These are phyloP conservation scores for Sinhomidia bicolor DNA, from an alignment of 2,888 invertebrate genomes.

Conservation along the genomic window DNA sequence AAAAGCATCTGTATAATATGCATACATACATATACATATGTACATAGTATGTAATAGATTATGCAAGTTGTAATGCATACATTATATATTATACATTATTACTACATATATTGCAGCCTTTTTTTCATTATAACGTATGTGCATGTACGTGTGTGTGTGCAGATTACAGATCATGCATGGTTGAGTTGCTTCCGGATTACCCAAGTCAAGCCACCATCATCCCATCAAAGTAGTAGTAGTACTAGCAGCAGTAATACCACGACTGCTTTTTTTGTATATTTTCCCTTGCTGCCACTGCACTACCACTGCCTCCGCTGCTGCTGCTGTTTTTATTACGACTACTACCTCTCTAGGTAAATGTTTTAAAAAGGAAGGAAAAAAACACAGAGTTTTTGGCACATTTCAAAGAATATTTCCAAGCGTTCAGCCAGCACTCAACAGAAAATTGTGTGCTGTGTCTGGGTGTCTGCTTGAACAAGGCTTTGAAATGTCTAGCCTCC, in stretches of 20 bases:
- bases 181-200: constrained; percentile 59
- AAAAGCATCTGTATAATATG: background rate
- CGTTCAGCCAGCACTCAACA: background rate
- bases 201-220: constrained; percentile 55
- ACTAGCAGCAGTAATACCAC: background rate
- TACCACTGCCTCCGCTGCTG: too few relatives aligned
- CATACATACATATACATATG: too few relatives aligned
- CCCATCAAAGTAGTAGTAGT: too few relatives aligned
- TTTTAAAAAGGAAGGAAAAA: constrained; percentile 19
- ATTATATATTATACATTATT: background rate
- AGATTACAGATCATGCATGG: constrained; percentile 67
- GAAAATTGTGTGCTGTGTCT: background rate
- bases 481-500: background rate
- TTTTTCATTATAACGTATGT: too few relatives aligned
- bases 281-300: background rate
- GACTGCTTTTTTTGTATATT: constrained; percentile 30
- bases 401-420: constrained; percentile 12
- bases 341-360: constrained; percentile 22
- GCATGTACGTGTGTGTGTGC: constrained; percentile 28
- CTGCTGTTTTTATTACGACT: too few relatives aligned
- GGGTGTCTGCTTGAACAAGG: background rate
- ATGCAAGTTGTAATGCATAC: too few relatives aligned
- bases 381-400: constrained; percentile 40
- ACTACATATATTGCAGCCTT: too few relatives aligned
- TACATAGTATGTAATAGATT: too few relatives aligned